Evolutionary conservation across 2,888 invertebrate genomes (phyloP), one percentile per base, ranked within the genome.

Genomic region (Blastobasis adustella): DNA sequence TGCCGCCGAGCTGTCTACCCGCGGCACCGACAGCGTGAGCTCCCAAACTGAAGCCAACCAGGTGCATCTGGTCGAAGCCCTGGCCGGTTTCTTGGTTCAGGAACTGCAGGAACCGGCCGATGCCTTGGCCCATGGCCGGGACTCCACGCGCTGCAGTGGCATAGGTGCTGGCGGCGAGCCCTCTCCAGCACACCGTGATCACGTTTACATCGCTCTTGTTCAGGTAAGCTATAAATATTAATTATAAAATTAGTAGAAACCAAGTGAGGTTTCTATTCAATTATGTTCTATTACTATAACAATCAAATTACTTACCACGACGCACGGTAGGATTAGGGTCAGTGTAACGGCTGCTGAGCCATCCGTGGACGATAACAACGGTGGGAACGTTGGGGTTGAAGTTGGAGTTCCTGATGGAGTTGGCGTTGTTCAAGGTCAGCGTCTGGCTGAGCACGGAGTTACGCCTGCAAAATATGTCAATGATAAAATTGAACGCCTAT

Each of bases 41-140:
- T 4, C 80, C 80, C 51, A 79, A 62, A 51, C 78, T 76, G 63
- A 76, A 75, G 5, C 80, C 80, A 6, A 74, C 62, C 6, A 80
- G 54, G 51, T 80, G 80, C 54, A 79, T 66, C 5, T 54, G 55
- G n/a, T 55, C 54, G 36, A 58, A 64, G 0, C 61, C 54, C 5
- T 61, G 64, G 0, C 73, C 75, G 36, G 71, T 66, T 1, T 56
- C 57, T 0, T 40, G 45, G 52, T 58, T 61, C 1, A 80, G 51
- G 60, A 64, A 74, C 7, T 56, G 56, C 36, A 79, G 46, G 56
- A 79, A 80, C 39, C 67, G 63, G 42, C 78, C 81, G 8, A 82
- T 54, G 1, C 67, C 69, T 6, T 62, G 61, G 0, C 79, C 84
- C 0, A 73, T 66, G 0, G 53, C 62, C 0, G 78, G 76, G 0